Conservation (phyloP, 2,113 vertebrate genomes). For the Anas platyrhynchos region DNA sequence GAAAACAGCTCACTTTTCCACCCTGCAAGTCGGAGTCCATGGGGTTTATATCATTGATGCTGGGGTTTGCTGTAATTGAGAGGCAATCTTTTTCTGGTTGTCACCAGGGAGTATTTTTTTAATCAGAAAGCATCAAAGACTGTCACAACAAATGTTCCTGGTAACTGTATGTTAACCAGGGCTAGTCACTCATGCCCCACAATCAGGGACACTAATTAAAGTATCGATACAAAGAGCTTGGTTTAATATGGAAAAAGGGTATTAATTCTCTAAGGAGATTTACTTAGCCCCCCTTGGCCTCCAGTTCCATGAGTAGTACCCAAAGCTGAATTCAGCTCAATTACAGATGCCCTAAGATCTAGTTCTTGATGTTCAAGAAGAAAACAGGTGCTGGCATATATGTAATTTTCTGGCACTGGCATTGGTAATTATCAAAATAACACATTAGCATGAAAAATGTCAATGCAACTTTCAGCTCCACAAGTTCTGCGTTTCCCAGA, state of each 20-base stretch:
- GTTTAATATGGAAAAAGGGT: slow-evolving; percentile 3
- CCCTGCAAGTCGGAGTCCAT: neutral
- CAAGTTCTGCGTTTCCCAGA: slow-evolving; percentile 25
- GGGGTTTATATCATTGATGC: neutral
- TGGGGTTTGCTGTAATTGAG: neutral
- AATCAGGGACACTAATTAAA: neutral
- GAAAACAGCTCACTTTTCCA: slow-evolving; percentile 68
- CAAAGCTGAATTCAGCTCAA: neutral
- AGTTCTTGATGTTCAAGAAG: slow-evolving; percentile 50
- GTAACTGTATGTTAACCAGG: neutral
- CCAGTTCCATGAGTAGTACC: neutral
- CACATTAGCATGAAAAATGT: slow-evolving; percentile 73
- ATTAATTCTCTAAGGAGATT: neutral
- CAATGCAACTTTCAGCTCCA: slow-evolving; percentile 52
- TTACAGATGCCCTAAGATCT: slow-evolving; percentile 31
- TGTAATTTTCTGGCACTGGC: slow-evolving; percentile 55
- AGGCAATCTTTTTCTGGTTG: neutral
- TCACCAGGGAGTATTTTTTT: neutral
- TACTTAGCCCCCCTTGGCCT: neutral
- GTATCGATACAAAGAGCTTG: neutral
- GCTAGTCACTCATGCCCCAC: neutral
- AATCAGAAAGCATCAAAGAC: neutral
- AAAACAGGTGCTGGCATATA: slow-evolving; percentile 67
- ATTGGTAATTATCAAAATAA: slow-evolving; percentile 69
- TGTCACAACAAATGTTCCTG: neutral